phyloP scores from a whole-genome alignment of 2,797 vertebrate species.

The Chanos chanos region DNA sequence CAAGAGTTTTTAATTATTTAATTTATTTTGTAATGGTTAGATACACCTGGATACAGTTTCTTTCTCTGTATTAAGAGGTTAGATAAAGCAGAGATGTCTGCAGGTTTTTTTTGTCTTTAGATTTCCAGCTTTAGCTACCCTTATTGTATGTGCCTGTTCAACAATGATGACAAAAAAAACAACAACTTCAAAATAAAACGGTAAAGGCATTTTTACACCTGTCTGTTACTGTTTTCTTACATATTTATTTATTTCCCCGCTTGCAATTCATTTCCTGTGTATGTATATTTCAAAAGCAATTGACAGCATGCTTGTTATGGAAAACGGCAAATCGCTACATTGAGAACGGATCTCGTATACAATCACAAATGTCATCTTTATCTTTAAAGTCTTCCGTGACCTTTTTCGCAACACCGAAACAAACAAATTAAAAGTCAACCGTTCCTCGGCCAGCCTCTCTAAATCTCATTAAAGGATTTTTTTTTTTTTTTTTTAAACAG shows the following conservation, averaged over 20 bases:
- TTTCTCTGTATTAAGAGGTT: constrained; percentile 19
- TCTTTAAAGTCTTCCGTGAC: too few species aligned
- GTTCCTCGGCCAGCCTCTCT: neutral
- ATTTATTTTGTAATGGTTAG: constrained; percentile 29
- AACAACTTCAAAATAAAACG: constrained; percentile 35
- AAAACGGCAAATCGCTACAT: too few species aligned
- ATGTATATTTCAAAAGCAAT: too few species aligned
- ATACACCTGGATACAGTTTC: constrained; percentile 22
- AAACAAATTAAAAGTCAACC: neutral
- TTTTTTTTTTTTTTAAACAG: too few species aligned
- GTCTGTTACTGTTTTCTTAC: neutral
- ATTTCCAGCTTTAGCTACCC: constrained; percentile 28
- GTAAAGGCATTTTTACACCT: constrained; percentile 39
- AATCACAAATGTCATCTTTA: too few species aligned
- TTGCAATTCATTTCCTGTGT: too few species aligned
- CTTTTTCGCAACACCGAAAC: too few species aligned
- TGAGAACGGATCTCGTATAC: too few species aligned
- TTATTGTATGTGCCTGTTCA: constrained; percentile 41
- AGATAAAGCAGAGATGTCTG: constrained; percentile 7
- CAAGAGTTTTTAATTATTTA: neutral
- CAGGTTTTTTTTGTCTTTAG: constrained; percentile 29
- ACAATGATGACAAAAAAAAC: constrained; percentile 31
- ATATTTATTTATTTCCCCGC: too few species aligned
- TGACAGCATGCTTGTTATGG: too few species aligned
- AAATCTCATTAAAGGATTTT: neutral